A percentile compares a stretch with the other conserved stretches of the same genome.
Conservation (phyloP, 2,888 invertebrate genomes). For the Eristalinus aeneus region DNA sequence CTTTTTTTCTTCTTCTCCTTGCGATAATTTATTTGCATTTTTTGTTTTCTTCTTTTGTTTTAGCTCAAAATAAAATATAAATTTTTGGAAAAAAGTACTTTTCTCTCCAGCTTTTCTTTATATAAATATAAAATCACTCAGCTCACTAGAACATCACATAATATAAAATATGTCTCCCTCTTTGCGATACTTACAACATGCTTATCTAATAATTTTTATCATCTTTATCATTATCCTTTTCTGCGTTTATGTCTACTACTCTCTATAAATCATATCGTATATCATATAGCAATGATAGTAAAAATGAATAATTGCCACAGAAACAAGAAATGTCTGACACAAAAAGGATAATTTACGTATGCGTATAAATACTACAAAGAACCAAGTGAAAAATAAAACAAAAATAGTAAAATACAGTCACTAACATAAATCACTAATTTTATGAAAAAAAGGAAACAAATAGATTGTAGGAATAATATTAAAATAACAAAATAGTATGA, state of each 20-base stretch:
- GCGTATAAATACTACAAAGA: slow-evolving; percentile 49
- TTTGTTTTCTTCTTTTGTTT: slow-evolving; percentile 34
- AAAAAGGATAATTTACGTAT: slow-evolving; percentile 18
- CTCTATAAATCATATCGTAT: slow-evolving; percentile 31
- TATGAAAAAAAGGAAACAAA: slow-evolving; percentile 19
- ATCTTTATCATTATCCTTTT: neutral
- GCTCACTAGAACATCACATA: slow-evolving; percentile 70
- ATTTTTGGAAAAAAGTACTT: slow-evolving; percentile 41
- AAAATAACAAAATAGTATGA: slow-evolving; percentile 51
- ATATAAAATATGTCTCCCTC: slow-evolving; percentile 64
- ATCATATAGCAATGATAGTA: slow-evolving; percentile 28
- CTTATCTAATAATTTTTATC: slow-evolving; percentile 54
- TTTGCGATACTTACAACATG: slow-evolving; percentile 62
- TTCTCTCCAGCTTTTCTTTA: slow-evolving; percentile 33
- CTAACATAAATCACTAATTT: slow-evolving; percentile 48
- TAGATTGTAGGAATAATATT: slow-evolving; percentile 26
- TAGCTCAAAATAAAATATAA: slow-evolving; percentile 58
- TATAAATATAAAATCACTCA: slow-evolving; percentile 69
- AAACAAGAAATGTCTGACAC: slow-evolving; percentile 31
- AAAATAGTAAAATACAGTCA: slow-evolving; percentile 23
- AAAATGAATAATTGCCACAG: slow-evolving; percentile 55
- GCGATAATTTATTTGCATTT: slow-evolving; percentile 40
- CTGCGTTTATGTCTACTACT: slow-evolving; percentile 30
- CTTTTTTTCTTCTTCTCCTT: slow-evolving; percentile 21
- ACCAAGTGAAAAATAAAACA: slow-evolving; percentile 39